Evolutionary conservation across 2,888 invertebrate genomes (phyloP).

Genomic region (Scaptomyza reducta): DNA sequence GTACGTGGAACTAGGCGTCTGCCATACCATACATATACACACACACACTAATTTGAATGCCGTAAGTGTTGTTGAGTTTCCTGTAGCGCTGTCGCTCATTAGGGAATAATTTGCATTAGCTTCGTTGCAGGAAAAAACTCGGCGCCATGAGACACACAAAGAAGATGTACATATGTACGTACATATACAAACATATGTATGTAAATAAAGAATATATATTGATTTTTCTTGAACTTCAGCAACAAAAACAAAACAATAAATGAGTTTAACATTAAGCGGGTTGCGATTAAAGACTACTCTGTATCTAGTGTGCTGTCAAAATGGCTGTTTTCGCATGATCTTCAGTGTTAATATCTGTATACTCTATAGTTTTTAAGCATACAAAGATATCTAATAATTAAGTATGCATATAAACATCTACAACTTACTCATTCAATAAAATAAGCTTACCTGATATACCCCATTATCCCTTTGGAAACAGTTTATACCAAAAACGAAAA

Average conservation of each 20-base stretch:
- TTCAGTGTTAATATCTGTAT: no score
- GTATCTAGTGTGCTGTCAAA: not conserved
- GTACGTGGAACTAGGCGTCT: slow-evolving; percentile 22
- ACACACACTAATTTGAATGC: slow-evolving; percentile 69
- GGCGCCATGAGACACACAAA: slow-evolving; percentile 8
- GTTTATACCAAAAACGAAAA: slow-evolving; percentile 1
- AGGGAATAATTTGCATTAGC: slow-evolving; percentile 68
- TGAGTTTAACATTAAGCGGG: not conserved
- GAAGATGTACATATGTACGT: not conserved
- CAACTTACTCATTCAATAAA: no score
- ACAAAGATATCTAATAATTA: no score
- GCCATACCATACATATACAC: slow-evolving; percentile 10
- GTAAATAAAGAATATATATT: slow-evolving; percentile 40
- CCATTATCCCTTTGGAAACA: not conserved
- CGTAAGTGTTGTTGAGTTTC: slow-evolving; percentile 74
- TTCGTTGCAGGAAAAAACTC: slow-evolving; percentile 39
- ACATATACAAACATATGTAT: not conserved
- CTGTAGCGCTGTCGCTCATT: slow-evolving; percentile 72
- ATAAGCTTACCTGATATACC: not conserved
- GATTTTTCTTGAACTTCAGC: slow-evolving; percentile 70
- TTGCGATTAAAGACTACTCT: no score
- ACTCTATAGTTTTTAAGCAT: no score
- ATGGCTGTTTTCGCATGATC: no score
- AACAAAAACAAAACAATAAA: slow-evolving; percentile 11
- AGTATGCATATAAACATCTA: no score